phyloP scores from a whole-genome alignment of 30 jellyfish, hydroid and myxozoan species.

The Catostylus mosaicus region DNA sequence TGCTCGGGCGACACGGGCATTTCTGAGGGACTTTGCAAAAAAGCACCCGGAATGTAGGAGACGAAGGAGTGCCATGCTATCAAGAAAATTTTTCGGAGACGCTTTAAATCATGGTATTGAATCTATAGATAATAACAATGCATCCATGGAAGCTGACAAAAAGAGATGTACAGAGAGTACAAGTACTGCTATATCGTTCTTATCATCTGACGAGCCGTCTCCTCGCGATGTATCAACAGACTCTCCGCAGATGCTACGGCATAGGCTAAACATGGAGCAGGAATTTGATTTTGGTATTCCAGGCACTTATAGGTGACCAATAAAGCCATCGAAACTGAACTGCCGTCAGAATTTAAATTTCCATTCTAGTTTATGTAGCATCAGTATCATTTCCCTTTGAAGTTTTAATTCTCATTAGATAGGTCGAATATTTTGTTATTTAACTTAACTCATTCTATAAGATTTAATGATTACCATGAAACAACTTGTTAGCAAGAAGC shows the following conservation, averaged over 20 bases:
- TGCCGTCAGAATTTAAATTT: too few species aligned
- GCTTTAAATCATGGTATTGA: not conserved
- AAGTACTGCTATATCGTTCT: slow-evolving; percentile 30
- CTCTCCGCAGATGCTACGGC: slow-evolving; percentile 41
- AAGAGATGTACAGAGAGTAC: slow-evolving; percentile 24
- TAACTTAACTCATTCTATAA: too few species aligned
- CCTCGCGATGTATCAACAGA: not conserved
- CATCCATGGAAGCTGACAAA: slow-evolving; percentile 12
- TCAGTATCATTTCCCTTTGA: too few species aligned
- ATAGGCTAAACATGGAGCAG: slow-evolving; percentile 35
- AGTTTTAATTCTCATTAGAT: too few species aligned
- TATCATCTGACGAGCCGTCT: slow-evolving; percentile 18
- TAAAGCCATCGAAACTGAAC: too few species aligned
- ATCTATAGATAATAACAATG: slow-evolving; percentile 3
- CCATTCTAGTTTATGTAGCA: too few species aligned
- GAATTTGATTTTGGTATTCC: slow-evolving; percentile 58
- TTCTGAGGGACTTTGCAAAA: slow-evolving; percentile 87
- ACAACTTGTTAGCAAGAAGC: too few species aligned
- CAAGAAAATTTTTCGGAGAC: slow-evolving; percentile 73
- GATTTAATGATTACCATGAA: too few species aligned
- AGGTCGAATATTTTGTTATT: too few species aligned
- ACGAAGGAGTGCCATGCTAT: slow-evolving; percentile 93
- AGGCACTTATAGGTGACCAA: slow-evolving; percentile 43
- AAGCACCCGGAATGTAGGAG: slow-evolving; percentile 95
- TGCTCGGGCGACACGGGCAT: slow-evolving; percentile 95